Evolutionary conservation across 2,113 vertebrate genomes (phyloP).

Genomic region (Clinocottus analis): DNA sequence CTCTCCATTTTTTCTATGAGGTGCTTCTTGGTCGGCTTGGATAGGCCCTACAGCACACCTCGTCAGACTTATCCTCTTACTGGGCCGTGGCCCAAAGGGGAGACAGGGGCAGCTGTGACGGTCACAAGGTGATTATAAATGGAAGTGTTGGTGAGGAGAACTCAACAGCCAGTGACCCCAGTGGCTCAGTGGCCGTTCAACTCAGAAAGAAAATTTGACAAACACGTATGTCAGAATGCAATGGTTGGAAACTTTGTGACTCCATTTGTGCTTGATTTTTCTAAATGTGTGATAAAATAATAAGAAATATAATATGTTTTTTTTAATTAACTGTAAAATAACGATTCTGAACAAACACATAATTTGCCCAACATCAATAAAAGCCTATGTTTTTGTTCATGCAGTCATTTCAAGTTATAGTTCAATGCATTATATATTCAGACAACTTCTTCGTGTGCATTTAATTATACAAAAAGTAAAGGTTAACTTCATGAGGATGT

Average conservation of each 20-base stretch:
- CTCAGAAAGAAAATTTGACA: not conserved
- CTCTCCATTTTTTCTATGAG: not conserved
- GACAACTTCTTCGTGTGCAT: conserved; percentile 28
- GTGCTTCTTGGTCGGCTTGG: too few species aligned
- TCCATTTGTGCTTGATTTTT: not conserved
- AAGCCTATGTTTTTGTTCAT: not conserved
- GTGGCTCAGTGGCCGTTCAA: not conserved
- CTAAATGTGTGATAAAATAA: not conserved
- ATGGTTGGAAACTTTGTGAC: too few species aligned
- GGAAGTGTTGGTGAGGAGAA: too few species aligned
- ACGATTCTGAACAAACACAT: too few species aligned
- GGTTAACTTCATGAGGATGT: conserved; percentile 52
- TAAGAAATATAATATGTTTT: too few species aligned
- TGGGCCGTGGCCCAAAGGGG: too few species aligned
- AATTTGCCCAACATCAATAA: not conserved
- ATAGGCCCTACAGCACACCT: too few species aligned
- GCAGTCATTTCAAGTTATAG: conserved; percentile 10
- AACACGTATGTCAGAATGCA: not conserved
- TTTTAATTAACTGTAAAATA: too few species aligned
- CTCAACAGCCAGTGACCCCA: too few species aligned
- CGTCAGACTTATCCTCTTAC: too few species aligned
- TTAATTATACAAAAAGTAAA: conserved; percentile 34
- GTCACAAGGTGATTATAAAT: too few species aligned
- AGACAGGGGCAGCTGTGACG: too few species aligned
- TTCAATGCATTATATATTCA: conserved; percentile 38